Base-by-base conservation (phyloP, 1,140 invertebrate species). In the Orius insidiosus region DNA sequence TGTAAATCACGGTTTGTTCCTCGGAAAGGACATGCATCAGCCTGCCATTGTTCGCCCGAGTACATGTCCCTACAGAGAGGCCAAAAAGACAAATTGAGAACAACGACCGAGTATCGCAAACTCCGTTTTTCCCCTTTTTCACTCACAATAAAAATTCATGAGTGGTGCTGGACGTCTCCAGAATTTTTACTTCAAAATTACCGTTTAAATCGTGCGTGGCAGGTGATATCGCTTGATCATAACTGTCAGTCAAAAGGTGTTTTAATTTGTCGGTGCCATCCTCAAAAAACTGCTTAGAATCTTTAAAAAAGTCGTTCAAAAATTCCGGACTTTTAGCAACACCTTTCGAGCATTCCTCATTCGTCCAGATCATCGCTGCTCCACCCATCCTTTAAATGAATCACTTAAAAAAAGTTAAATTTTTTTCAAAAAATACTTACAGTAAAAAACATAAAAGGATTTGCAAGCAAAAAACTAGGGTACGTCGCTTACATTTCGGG, bases 361-460 rank as follows among this genome's bases (percentile, higher is more conserved):
- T 50, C 2, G 43, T 46, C 48, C 36, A 45, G 13, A 46, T 32
- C 43, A 50, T 45, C 3, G 19, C 44, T n/a, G 15, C 38, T 1
- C 38, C 33, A 6, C 44, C 38, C 37, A 50, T 30, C 16, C 44
- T 50, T 16, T 9, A 36, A 42, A 30, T 6, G 5, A 42, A 42
- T n/a, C 2, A 24, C 30, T 16, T 42, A 10, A 19, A 24, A n/a
- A 19, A 19, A 13, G 18, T 6, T n/a, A 15, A 41, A 19, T 41
- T 41, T 41, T 41, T 41, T 13, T 16, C 6, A 41, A 15, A 16
- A 10, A 15, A 9, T 42, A 51, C 66, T 59, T 55, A 69, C 67
- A 63, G 52, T 16, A 67, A 51, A 37, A 69, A 50, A 10, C 65
- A 38, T 15, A 66, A 60, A 11, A 68, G 52, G 38, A 67, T 55